Base-by-base conservation (phyloP, 2,888 invertebrate genomes). In the Acrobasis suavella region DNA sequence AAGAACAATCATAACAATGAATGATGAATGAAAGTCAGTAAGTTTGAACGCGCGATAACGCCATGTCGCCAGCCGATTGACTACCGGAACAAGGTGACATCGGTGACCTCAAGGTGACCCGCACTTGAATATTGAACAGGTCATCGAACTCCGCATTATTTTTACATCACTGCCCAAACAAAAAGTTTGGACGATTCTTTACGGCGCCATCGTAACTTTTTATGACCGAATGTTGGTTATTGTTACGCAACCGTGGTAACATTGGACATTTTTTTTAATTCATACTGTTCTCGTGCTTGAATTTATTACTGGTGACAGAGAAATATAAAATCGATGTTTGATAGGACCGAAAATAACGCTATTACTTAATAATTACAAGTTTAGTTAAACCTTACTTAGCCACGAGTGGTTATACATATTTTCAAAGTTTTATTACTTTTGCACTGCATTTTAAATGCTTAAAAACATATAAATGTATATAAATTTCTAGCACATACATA, bases 71-170 rank as follows among this genome's bases (percentile, higher is more conserved):
- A 3, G 22, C 81, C 82, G 84, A 86, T 89, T 86, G 82, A 86
- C 85, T 88, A 87, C 81, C 81, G 87, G 82, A 88, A 77, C 86
- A 91, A 91, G 89, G 91, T 91, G 90, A 91, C 90, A 85, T 82
- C 74, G 70, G 77, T 80, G 89, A 87, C 89, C 89, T 76, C 75
- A 88, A 90, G 89, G 90, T 90, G 89, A 90, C 88, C 85, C 76
- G 74, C 68, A 75, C 74, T 80, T 70, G 77, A 73, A 74, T 77
- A 74, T 76, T 76, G 75, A 78, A 76, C 75, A 78, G 90, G 87
- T 84, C 86, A 82, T 78, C 80, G 90, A 89, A 87, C 90, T 70
- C 77, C 64, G 65, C 66, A 67, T 69, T 76, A 73, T 76, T 76
- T 75, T 55, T 77, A 66, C 69, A 71, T 72, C 71, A 67, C 63